These are phyloP conservation scores for Labia minor DNA, from an alignment of 2,888 invertebrate genomes.

Conservation along the genomic window DNA sequence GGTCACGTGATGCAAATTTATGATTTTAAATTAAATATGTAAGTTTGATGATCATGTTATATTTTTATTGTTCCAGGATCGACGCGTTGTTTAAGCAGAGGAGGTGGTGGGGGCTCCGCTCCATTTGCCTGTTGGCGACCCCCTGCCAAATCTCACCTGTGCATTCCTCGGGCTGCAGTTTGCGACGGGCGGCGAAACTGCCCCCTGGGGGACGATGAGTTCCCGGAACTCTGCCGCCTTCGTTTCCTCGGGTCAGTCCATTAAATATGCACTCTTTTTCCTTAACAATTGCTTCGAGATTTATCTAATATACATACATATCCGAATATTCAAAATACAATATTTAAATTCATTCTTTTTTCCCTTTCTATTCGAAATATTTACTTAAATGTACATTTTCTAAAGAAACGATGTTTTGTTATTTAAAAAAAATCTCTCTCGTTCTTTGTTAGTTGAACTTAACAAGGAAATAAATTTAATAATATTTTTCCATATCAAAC, in stretches of 20 bases:
- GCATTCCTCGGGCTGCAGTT: slow-evolving; percentile 52
- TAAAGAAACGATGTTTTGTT: no score
- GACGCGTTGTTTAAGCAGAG: not conserved
- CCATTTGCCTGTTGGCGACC: not conserved
- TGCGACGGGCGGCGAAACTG: slow-evolving; percentile 59
- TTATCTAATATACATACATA: no score
- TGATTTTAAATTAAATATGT: no score
- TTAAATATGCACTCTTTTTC: not conserved
- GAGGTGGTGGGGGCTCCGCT: not conserved
- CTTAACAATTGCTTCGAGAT: not conserved
- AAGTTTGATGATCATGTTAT: not conserved
- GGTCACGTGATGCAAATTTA: no score
- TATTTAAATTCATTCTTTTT: no score
- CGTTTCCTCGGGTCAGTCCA: not conserved
- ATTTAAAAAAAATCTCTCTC: no score
- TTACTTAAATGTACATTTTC: no score
- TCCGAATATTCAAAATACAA: no score
- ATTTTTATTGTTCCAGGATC: not conserved
- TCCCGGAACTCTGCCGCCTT: slow-evolving; percentile 1
- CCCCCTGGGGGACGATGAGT: slow-evolving; percentile 37
- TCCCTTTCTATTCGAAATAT: no score
- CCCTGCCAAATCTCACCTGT: slow-evolving; percentile 40
- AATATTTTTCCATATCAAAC: no score
- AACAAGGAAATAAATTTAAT: no score
- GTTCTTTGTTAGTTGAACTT: no score